phyloP scores from a whole-genome alignment of 2,113 vertebrate genomes.

The Tetrao urogallus region DNA sequence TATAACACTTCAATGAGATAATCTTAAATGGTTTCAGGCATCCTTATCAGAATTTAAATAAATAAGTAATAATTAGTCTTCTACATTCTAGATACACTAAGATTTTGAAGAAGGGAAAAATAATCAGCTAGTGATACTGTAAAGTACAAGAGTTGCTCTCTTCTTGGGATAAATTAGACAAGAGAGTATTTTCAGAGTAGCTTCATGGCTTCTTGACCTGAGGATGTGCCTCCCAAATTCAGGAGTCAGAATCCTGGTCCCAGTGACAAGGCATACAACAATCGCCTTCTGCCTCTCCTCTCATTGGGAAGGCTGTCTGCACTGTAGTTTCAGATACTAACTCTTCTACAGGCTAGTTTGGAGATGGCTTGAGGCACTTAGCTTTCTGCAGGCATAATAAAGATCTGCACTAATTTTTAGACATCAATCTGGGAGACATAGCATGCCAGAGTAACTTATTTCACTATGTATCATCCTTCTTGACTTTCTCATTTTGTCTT shows the following conservation, averaged over 20 bases:
- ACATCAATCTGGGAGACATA: accelerated
- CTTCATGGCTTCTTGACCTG: neutral
- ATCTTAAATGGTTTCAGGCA: neutral
- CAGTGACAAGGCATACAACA: neutral
- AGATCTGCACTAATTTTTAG: neutral
- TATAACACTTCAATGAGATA: neutral
- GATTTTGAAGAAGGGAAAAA: neutral
- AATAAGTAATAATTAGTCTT: neutral
- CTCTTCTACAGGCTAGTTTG: neutral
- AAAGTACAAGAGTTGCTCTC: neutral
- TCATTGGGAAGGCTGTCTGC: neutral
- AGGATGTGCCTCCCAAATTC: neutral
- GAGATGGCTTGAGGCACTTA: neutral
- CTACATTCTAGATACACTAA: neutral
- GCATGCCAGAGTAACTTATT: neutral
- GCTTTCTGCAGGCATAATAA: neutral
- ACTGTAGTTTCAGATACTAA: neutral
- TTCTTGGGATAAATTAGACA: neutral
- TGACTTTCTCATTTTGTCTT: neutral
- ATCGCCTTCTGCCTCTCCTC: accelerated
- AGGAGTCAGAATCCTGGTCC: neutral
- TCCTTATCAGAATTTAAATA: neutral
- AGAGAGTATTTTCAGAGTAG: neutral
- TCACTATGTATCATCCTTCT: neutral
- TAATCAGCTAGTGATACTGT: accelerated